Percentiles rank a stretch among this genome's conserved stretches.
Conservation (phyloP, 2,888 invertebrate genomes). For the Hirudinaria manillensis region DNA sequence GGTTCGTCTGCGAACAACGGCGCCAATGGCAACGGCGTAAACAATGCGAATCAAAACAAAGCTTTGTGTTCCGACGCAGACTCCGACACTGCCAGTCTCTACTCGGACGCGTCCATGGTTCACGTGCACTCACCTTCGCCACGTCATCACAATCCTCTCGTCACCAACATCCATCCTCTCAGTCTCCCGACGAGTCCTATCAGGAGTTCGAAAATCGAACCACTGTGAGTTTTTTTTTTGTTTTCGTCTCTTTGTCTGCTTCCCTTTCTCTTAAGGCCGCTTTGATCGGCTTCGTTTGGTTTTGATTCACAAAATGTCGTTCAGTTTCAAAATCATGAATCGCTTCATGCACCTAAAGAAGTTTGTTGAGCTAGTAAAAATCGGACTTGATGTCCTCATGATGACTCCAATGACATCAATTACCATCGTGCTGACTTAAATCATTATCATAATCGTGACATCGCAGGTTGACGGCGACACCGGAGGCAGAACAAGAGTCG, state of each 20-base stretch:
- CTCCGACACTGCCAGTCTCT: slow-evolving; percentile 50
- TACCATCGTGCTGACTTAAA: no score
- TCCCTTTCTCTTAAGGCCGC: no score
- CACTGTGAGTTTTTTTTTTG: not conserved
- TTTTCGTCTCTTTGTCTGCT: not conserved
- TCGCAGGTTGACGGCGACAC: not conserved
- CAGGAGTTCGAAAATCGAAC: slow-evolving; percentile 36
- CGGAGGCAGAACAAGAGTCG: slow-evolving; percentile 49
- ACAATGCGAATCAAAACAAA: slow-evolving; percentile 41
- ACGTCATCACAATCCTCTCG: slow-evolving; percentile 43
- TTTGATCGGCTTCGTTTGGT: no score
- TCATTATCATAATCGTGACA: not conserved
- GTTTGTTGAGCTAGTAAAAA: no score
- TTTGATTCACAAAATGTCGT: no score
- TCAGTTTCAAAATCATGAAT: no score
- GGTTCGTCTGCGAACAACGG: slow-evolving; percentile 8
- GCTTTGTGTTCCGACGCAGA: slow-evolving; percentile 58
- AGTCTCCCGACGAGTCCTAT: slow-evolving; percentile 35
- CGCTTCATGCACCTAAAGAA: no score
- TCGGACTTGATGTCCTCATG: no score
- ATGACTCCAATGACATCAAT: no score
- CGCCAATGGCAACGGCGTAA: not conserved
- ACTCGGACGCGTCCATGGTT: slow-evolving; percentile 54
- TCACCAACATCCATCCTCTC: slow-evolving; percentile 41
- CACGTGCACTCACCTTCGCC: slow-evolving; percentile 38